A percentile compares a stretch with the other conserved stretches of the same genome.
Evolutionary conservation across 1,140 invertebrate genomes (phyloP).

Genomic region (Leptestheria dahalacensis): DNA sequence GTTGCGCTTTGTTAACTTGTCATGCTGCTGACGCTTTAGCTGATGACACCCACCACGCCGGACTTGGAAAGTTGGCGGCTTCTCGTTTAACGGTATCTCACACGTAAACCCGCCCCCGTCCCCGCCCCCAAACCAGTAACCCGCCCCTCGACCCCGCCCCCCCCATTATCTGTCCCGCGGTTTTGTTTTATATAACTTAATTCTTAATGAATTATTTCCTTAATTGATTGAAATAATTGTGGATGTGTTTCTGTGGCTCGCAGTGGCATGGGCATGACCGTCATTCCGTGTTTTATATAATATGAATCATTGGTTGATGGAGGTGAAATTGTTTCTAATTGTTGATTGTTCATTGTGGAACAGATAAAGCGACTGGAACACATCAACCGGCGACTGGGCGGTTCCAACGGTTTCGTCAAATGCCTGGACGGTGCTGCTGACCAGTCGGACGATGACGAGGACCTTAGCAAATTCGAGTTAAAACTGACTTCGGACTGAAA

Average conservation of each 20-base stretch:
- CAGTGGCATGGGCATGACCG: no score
- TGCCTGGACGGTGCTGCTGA: not conserved
- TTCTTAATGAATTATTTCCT: no score
- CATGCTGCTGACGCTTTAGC: not conserved
- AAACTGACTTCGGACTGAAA: no score
- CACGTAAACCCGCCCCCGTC: no score
- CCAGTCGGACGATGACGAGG: slow-evolving; percentile 8
- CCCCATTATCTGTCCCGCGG: no score
- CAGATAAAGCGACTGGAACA: slow-evolving; percentile 17
- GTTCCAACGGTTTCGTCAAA: slow-evolving; percentile 1
- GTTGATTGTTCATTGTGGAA: not conserved
- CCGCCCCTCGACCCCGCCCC: no score
- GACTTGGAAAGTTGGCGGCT: slow-evolving; percentile 16
- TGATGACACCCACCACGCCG: slow-evolving; percentile 16
- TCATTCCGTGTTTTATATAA: no score
- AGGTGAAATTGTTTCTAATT: not conserved
- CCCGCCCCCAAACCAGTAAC: no score
- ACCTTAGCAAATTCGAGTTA: slow-evolving; percentile 13
- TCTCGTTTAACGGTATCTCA: no score
- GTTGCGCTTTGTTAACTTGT: not conserved
- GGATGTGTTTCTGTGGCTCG: no score
- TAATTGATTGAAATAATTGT: no score
- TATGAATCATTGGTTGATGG: not conserved
- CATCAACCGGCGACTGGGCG: slow-evolving; percentile 15
- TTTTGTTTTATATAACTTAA: no score